Evolutionary conservation across 2,888 invertebrate species (phyloP).

Genomic region (Agonopterix alstromeriana): DNA sequence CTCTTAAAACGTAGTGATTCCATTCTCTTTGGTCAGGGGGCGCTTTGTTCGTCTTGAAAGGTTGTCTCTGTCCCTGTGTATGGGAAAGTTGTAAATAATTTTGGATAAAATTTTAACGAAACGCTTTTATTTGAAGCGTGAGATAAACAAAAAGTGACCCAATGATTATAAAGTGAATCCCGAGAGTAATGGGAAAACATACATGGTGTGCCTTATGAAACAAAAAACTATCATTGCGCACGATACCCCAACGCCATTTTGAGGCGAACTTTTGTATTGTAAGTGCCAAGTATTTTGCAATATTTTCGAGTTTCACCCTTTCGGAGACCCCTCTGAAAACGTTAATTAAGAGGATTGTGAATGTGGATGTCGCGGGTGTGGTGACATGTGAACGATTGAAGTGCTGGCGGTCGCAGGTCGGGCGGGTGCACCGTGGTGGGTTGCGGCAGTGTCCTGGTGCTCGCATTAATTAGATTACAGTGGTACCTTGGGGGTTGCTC

Average conservation of each 20-base stretch:
- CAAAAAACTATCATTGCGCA: constrained; percentile 77
- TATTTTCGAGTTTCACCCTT: constrained; percentile 53
- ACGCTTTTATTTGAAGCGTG: constrained; percentile 28
- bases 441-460: constrained; percentile 27
- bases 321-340: constrained; percentile 25
- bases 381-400: constrained; percentile 25
- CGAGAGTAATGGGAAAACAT: constrained; percentile 51
- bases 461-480: constrained; percentile 6
- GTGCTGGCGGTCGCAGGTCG: constrained; percentile 33
- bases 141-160: constrained; percentile 44
- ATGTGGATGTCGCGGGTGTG: constrained; percentile 23
- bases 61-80: constrained; percentile 40
- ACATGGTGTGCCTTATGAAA: constrained; percentile 63
- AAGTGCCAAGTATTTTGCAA: constrained; percentile 77
- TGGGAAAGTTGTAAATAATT: constrained; percentile 75
- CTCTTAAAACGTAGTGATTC: too few relatives aligned
- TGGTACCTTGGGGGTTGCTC: constrained; percentile 9
- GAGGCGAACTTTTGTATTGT: constrained; percentile 77
- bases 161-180: constrained; percentile 46
- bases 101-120: constrained; percentile 46
- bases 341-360: constrained; percentile 36
- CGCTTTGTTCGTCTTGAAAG: constrained; percentile 18
- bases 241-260: constrained; percentile 78
- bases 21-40: too few relatives aligned
- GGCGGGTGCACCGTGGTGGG: constrained; percentile 52